Base-by-base conservation (phyloP, 2,888 invertebrate genomes). In the Trileptium ribeirensis region DNA sequence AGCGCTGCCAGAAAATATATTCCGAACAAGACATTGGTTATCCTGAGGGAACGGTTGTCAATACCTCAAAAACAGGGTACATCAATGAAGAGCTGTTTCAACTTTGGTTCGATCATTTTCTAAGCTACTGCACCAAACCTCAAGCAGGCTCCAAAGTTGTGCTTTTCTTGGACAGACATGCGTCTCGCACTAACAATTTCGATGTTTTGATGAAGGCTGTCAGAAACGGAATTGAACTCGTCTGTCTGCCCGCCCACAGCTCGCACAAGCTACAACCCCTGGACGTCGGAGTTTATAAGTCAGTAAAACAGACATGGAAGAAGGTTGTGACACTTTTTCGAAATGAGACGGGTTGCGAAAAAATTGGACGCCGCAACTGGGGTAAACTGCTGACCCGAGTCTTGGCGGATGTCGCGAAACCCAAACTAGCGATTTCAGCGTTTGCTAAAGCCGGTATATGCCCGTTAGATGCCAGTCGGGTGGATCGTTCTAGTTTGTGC, bases 81-180 rank as follows among this genome's bases (percentile, higher is more conserved):
- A 70, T 70, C 29, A 70, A 70, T 8, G 31, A 29, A 8, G 15
- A 70, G 36, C 29, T 70, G 70, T 70, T 70, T n/a, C 33, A 3
- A 29, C 29, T 15, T 31, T 70, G 70, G 70, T 70, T 19, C 70
- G 70, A 70, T 29, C 70, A 70, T 70, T 70, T 70, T 70, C 70
- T 70, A 8, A 8, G 36, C 33, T 8, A 70, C 31, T 33, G 70
- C 15, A 70, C 29, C 15, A 31, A 8, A 31, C 70, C 15, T 33
- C 8, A n/a, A n/a, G n/a, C n/a, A 70, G 31, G 70, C 15, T 19
- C 31, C 33, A 19, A 8, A 29, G 36, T 36, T 3, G 70, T 70
- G 8, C 70, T 70, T 8, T 70, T 70, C 36, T 36, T 70, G 8
- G 70, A 70, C 29, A 36, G 70, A 19, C 70, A 70, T 36, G 15